phyloP scores from a whole-genome alignment of 2,888 invertebrate genomes.

The Folsomia candida region DNA sequence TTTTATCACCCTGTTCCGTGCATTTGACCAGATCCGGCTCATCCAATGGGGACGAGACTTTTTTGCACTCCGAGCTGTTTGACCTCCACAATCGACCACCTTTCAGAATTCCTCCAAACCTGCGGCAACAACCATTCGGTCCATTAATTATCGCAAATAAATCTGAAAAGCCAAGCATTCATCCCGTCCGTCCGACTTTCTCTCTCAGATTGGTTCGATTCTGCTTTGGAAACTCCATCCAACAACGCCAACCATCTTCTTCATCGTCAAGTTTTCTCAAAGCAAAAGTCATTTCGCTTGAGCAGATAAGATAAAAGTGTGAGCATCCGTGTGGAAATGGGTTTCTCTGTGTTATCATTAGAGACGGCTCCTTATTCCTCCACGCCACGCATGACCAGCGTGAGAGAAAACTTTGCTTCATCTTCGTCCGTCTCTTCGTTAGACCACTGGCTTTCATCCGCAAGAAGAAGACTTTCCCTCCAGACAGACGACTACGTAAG shows the following conservation, averaged over 20 bases:
- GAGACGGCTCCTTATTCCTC: neutral
- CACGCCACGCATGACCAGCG: too few relatives aligned
- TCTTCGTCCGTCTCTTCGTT: too few relatives aligned
- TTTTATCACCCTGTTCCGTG: conserved; percentile 49
- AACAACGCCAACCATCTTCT: too few relatives aligned
- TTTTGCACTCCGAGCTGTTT: conserved; percentile 49
- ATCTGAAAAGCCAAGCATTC: neutral
- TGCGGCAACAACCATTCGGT: conserved; percentile 12
- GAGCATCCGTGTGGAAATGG: neutral
- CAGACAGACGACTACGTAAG: too few relatives aligned
- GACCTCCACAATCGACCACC: conserved; percentile 69
- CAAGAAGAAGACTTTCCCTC: too few relatives aligned
- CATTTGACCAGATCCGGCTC: conserved; percentile 50
- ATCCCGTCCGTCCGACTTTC: too few relatives aligned
- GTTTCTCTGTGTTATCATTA: too few relatives aligned
- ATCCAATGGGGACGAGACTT: conserved; percentile 46
- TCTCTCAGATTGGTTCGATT: too few relatives aligned
- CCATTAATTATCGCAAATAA: neutral
- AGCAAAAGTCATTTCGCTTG: neutral
- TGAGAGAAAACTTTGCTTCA: too few relatives aligned
- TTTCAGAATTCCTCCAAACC: conserved; percentile 68
- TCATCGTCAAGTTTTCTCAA: too few relatives aligned
- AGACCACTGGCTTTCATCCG: too few relatives aligned
- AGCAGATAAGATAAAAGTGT: neutral
- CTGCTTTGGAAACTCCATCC: neutral